Evolutionary conservation across 1,140 invertebrate genomes (phyloP).

Genomic region (Pemphigus obesinymphae): DNA sequence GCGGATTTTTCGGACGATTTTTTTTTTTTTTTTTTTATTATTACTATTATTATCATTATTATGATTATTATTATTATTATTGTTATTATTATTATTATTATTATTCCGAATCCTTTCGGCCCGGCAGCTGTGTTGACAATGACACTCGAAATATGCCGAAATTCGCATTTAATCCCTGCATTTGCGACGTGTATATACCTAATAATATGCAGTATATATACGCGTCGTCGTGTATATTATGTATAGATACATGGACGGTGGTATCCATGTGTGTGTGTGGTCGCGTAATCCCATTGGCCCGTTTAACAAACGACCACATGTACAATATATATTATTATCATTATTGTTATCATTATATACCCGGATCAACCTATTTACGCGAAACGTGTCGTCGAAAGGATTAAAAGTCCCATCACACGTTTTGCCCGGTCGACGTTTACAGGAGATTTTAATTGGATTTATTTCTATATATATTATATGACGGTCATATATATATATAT

Average conservation of each 20-base stretch:
- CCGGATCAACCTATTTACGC: neutral
- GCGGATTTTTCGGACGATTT: slow-evolving; percentile 10
- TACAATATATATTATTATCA: too few relatives aligned
- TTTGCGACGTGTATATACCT: neutral
- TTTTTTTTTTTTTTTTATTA: too few relatives aligned
- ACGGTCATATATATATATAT: neutral
- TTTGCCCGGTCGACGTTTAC: neutral
- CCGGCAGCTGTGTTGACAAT: slow-evolving; percentile 37
- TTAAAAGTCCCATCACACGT: slow-evolving; percentile 13
- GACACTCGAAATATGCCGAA: slow-evolving; percentile 27
- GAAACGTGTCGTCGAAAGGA: neutral
- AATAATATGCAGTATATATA: neutral
- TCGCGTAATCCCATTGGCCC: neutral
- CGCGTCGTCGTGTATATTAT: neutral
- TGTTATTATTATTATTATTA: too few relatives aligned
- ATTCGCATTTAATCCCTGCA: slow-evolving; percentile 30
- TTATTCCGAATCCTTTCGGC: slow-evolving; percentile 16
- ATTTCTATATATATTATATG: neutral
- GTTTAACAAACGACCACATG: neutral
- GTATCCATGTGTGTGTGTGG: neutral
- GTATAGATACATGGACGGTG: neutral
- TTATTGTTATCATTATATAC: too few relatives aligned
- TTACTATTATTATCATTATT: too few relatives aligned
- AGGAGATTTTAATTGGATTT: neutral
- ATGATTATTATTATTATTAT: too few relatives aligned